Conservation (phyloP, 2,888 invertebrate species). For the Drosophila lacicola region DNA sequence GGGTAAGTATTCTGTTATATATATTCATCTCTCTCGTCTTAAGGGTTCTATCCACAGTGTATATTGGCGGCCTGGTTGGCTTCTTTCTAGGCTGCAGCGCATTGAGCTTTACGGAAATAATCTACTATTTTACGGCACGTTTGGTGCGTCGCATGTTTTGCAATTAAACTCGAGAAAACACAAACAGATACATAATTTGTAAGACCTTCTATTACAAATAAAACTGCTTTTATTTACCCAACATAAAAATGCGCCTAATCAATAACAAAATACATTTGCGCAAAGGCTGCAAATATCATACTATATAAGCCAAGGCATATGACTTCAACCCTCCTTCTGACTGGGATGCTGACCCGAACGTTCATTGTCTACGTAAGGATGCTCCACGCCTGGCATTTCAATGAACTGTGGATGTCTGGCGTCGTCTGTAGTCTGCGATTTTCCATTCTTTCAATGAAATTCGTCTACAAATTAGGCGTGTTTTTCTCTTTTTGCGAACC, state of each 20-base stretch:
- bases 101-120: conserved; percentile 90
- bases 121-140: conserved; percentile 88
- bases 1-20: conserved; percentile 85
- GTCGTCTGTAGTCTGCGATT: conserved; percentile 7
- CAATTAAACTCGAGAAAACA: conserved; percentile 25
- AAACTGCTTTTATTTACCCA: conserved; percentile 38
- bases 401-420: conserved; percentile 55
- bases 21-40: neutral
- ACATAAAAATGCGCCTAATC: conserved; percentile 47
- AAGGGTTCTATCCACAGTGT: conserved; percentile 86
- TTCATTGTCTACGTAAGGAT: conserved; percentile 40
- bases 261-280: conserved; percentile 57
- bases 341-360: conserved; percentile 18
- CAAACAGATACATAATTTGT: neutral
- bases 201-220: conserved; percentile 10
- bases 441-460: conserved; percentile 28
- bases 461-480: conserved; percentile 61
- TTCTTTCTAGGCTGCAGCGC: conserved; percentile 92
- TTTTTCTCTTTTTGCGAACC: conserved; percentile 69
- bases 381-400: conserved; percentile 64
- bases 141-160: conserved; percentile 73
- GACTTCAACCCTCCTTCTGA: conserved; percentile 9
- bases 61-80: conserved; percentile 92
- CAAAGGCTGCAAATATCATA: conserved; percentile 50
- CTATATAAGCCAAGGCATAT: neutral